A percentile compares a stretch with the other conserved stretches of the same genome.
Evolutionary conservation across 2,113 vertebrate genomes (phyloP).

Genomic region (Aix galericulata): DNA sequence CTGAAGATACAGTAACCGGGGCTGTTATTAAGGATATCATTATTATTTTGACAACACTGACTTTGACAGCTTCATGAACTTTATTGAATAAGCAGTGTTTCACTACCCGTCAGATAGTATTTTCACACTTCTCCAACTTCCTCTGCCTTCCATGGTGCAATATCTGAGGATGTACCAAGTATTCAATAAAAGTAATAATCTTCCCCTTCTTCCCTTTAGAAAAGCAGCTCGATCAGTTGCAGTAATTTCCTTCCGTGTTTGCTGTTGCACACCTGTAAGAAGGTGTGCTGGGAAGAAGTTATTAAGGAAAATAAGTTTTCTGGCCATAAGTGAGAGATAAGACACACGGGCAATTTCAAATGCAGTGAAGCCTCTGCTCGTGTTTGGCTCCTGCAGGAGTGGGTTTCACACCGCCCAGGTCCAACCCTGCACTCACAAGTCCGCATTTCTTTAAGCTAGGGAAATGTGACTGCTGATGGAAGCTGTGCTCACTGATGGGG

Average conservation of each 20-base stretch:
- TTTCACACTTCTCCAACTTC: neutral
- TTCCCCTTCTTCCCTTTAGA: neutral
- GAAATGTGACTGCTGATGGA: neutral
- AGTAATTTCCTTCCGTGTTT: neutral
- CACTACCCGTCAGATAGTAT: neutral
- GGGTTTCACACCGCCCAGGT: neutral
- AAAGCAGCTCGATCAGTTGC: neutral
- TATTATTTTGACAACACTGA: slow-evolving; percentile 2
- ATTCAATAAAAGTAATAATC: neutral
- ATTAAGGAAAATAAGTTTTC: neutral
- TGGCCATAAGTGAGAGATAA: neutral
- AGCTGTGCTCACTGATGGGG: neutral
- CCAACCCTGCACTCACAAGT: neutral
- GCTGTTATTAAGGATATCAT: neutral
- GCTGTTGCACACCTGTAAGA: neutral
- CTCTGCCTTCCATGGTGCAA: neutral
- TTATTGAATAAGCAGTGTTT: neutral
- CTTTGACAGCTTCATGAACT: slow-evolving; percentile 5
- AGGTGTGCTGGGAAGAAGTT: neutral
- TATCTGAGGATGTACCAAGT: neutral
- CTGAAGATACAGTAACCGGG: neutral
- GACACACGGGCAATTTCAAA: neutral
- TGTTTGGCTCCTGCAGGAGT: neutral
- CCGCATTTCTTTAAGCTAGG: neutral
- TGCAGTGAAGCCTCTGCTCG: neutral